These are phyloP conservation scores for Struthidea cinerea DNA, from an alignment of 2,113 vertebrate genomes.

Conservation along the genomic window DNA sequence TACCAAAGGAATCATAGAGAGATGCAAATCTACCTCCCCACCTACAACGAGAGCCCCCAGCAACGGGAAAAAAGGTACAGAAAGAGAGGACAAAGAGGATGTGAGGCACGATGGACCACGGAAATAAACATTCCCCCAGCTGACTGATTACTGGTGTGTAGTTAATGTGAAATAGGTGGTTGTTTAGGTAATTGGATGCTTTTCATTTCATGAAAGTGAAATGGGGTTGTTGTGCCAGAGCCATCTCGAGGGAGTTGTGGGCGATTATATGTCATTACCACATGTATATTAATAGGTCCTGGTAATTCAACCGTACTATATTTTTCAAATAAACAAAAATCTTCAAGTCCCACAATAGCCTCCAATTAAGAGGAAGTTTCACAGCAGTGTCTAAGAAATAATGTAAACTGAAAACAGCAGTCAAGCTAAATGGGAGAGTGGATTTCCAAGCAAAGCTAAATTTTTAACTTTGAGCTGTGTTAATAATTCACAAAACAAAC, in stretches of 20 bases:
- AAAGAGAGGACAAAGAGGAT: slow-evolving; percentile 1
- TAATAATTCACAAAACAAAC: slow-evolving; percentile 57
- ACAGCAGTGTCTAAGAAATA: slow-evolving; percentile 44
- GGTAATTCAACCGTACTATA: slow-evolving; percentile 44
- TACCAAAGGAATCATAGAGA: not conserved
- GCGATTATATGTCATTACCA: slow-evolving; percentile 62
- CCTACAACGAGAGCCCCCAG: not conserved
- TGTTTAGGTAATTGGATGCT: slow-evolving; percentile 65
- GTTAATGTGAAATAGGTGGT: slow-evolving; percentile 67
- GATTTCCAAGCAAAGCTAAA: slow-evolving; percentile 41
- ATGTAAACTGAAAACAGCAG: slow-evolving; percentile 53
- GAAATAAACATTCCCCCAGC: slow-evolving; percentile 23
- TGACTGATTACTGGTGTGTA: slow-evolving; percentile 56
- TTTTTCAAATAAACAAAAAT: slow-evolving; percentile 69
- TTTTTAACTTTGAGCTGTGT: slow-evolving; percentile 51
- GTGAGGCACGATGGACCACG: not conserved
- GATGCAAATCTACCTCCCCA: not conserved
- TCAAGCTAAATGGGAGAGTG: slow-evolving; percentile 34
- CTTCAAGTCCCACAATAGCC: slow-evolving; percentile 42
- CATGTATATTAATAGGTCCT: slow-evolving; percentile 53
- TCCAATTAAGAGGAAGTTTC: slow-evolving; percentile 52
- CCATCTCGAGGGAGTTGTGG: slow-evolving; percentile 47
- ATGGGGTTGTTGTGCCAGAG: slow-evolving; percentile 42
- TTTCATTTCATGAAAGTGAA: slow-evolving; percentile 60
- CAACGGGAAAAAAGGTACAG: not conserved